A percentile compares a stretch with the other conserved stretches of the same genome.
Conservation (phyloP, 35 echinoderm and acorn worm genomes). For the Apostichopus californicus region DNA sequence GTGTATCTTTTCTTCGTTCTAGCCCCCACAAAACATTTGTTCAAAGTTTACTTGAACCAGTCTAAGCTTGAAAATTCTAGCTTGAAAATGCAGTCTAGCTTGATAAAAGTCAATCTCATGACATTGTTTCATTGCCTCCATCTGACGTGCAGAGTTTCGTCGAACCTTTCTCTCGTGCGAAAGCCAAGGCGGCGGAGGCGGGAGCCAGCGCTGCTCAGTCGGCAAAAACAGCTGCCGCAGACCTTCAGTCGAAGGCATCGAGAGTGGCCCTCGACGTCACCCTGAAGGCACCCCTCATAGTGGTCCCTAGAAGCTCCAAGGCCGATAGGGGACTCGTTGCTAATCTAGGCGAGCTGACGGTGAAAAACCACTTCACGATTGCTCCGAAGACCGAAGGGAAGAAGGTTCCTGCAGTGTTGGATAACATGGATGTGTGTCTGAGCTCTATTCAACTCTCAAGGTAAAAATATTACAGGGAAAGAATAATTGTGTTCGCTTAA, state of each 20-base stretch:
- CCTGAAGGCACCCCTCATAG: constrained; percentile 91
- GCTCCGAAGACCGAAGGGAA: constrained; percentile 60
- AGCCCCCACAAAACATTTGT: too few species aligned
- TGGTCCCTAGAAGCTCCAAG: constrained; percentile 79
- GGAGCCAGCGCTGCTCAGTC: constrained; percentile 71
- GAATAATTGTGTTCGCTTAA: too few species aligned
- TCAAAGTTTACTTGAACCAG: neutral
- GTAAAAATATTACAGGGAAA: constrained; percentile 12
- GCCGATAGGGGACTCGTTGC: constrained; percentile 81
- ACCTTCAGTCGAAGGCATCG: constrained; percentile 64
- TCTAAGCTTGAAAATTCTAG: neutral
- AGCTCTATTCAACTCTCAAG: constrained; percentile 83
- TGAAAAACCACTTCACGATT: constrained; percentile 95
- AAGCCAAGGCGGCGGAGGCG: constrained; percentile 77
- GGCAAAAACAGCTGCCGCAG: constrained; percentile 69
- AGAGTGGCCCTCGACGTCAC: constrained; percentile 84
- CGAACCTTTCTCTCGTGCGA: constrained; percentile 68
- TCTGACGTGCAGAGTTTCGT: constrained; percentile 57
- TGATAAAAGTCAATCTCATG: too few species aligned
- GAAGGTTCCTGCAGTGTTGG: constrained; percentile 74
- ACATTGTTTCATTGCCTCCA: too few species aligned
- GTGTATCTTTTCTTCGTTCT: neutral
- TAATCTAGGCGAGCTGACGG: constrained; percentile 78
- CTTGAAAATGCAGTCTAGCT: too few species aligned
- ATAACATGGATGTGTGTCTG: constrained; percentile 78